phyloP scores from a whole-genome alignment of 53 echinoderm and acorn worm genomes.

The Stichopus horrens region DNA sequence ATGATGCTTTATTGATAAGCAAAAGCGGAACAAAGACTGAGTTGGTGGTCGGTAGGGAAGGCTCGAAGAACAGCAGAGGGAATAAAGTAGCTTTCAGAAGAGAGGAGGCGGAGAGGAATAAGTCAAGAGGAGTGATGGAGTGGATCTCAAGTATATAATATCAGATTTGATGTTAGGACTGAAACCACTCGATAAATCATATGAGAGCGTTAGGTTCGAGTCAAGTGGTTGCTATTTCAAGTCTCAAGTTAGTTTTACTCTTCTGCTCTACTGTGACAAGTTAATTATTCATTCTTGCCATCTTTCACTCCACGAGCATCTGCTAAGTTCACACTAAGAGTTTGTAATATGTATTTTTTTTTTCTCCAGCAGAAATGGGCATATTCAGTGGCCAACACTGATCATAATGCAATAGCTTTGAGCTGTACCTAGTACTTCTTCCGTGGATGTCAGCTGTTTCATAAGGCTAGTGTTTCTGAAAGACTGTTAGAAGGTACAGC shows the following conservation, averaged over 20 bases:
- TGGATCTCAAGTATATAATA: constrained; percentile 36
- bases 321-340: not conserved
- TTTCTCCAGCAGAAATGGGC: too few relatives aligned
- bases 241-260: constrained; percentile 10
- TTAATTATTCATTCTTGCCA: constrained; percentile 10
- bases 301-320: not conserved
- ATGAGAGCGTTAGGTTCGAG: constrained; percentile 18
- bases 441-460: too few relatives aligned
- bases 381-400: too few relatives aligned
- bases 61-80: constrained; percentile 2
- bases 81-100: constrained; percentile 34
- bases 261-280: not conserved
- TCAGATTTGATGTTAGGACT: constrained; percentile 32
- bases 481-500: too few relatives aligned
- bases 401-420: too few relatives aligned
- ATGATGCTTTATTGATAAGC: constrained; percentile 38
- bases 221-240: constrained; percentile 19
- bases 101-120: constrained; percentile 31
- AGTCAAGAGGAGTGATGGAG: constrained; percentile 21
- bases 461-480: too few relatives aligned
- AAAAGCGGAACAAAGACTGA: constrained; percentile 18
- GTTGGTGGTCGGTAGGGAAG: not conserved
- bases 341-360: not conserved
- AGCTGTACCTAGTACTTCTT: too few relatives aligned
- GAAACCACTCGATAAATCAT: constrained; percentile 27